Evolutionary conservation across 2,888 invertebrate species (phyloP), one percentile per base, ranked within the genome.

Genomic region (Agrotis puta): DNA sequence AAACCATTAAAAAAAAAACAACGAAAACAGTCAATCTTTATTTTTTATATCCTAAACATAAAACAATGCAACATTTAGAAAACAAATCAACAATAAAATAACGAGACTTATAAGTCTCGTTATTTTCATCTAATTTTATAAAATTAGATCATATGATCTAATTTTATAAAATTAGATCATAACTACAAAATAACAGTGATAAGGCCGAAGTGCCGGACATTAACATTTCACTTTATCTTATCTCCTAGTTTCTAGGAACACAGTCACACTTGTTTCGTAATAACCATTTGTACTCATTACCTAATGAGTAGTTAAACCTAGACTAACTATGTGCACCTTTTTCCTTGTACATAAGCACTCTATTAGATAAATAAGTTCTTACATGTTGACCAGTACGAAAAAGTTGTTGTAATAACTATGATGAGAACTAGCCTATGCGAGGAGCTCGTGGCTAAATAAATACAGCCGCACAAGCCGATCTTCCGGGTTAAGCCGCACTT

Each of bases 161-260:
- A n/a, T n/a, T n/a, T n/a, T n/a, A 43, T 27, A 24, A 47, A 47
- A 71, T 71, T 43, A 20, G 13, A 70, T 33, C 75, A 72, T 18
- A 43, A 54, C 67, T 50, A 57, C 24, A 68, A 65, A 57, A 22
- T 3, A 14, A 20, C 20, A 53, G 2, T 2, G 64, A 72, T 64
- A 75, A 45, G 13, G 22, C 0, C 39, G 11, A 2, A 39, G 39
- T 39, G 11, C 24, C 50, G 72, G 64, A 58, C 64, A 53, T 78
- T 64, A 53, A 51, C 72, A 64, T 64, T 75, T 64, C 57, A 33
- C 47, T 6, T 3, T 33, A 53, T 83, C 74, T 78, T 54, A 70
- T 67, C 80, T 80, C 43, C 47, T 72, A 65, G 64, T 70, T 76
- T 80, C 77, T 76, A 59, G 68, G 78, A 79, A 81, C 67, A 81